Evolutionary conservation across 2,113 vertebrate species (phyloP), one percentile per base, ranked within the genome.

Genomic region (Gasterosteus nipponicus): DNA sequence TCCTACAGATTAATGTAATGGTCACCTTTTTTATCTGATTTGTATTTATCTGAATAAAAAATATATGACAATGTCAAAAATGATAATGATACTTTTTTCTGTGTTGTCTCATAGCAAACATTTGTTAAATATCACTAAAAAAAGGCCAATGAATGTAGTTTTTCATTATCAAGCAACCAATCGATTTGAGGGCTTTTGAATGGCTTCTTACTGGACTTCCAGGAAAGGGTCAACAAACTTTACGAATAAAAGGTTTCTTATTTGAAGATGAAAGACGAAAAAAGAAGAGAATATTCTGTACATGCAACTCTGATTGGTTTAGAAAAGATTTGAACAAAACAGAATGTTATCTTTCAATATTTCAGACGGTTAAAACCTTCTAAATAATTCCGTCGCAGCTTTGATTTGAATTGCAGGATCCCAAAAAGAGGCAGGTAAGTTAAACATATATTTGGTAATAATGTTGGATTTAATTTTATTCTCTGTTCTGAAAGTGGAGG

Each of bases 281-380:
- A n/a, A n/a, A n/a, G n/a, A n/a, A 61, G 19, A 41, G 11, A 42
- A 14, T 61, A 11, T 38, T 19, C 5, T 33, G 53, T 58, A 4
- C 6, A 9, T 7, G 1, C n/a, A 19, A 6, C 26, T 44, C 35
- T 63, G 47, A 62, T 62, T 63, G 46, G 47, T 73, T 44, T 4
- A 15, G 11, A 4, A n/a, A 46, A 33, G 33, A 74, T 56, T 10
- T 26, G 44, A 58, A 42, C 35, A 53, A 2, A 29, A 64, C 42
- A 60, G 63, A 81, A 71, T 81, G 81, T 83, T 88, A 86, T 67
- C 63, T 78, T 81, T 83, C 14, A 70, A 83, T 58, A 41, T 38
- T 29, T 63, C 9, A 79, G 22, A 29, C n/a, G 15, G 14, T 8
- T 33, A 1, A 57, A 1, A 31, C 53, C 26, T 56, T 61, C 53